Percentiles rank a stretch among this genome's conserved stretches.
These are phyloP conservation scores for Tiliqua scincoides DNA, from an alignment of 2,113 vertebrate genomes.

Conservation along the genomic window DNA sequence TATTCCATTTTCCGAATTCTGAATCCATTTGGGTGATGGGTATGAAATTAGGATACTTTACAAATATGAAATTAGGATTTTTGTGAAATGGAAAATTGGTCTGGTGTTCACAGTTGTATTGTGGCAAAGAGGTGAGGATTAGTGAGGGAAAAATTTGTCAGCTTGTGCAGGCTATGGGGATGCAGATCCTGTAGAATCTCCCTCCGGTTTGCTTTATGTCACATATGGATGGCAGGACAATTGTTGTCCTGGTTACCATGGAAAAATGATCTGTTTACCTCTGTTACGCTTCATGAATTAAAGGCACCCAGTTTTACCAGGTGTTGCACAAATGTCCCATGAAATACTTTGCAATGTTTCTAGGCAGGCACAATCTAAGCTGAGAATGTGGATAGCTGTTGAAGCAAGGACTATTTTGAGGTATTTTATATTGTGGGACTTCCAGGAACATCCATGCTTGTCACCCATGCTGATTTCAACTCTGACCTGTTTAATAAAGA, in stretches of 20 bases:
- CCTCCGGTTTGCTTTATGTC: background rate
- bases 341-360: background rate
- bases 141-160: background rate
- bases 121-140: background rate
- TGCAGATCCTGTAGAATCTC: background rate
- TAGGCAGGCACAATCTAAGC: background rate
- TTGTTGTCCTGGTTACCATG: background rate
- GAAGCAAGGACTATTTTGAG: background rate
- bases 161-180: background rate
- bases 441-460: slow-evolving; percentile 11
- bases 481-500: slow-evolving; percentile 8
- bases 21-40: background rate
- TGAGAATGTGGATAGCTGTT: background rate
- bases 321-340: background rate
- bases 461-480: background rate
- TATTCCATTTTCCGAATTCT: background rate
- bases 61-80: background rate
- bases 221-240: background rate
- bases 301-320: background rate
- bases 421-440: background rate
- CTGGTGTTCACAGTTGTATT: background rate
- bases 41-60: background rate
- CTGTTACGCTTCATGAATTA: background rate
- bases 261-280: background rate
- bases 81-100: background rate